phyloP scores from a whole-genome alignment of 1,140 invertebrate species.

The Pomacea maculata region DNA sequence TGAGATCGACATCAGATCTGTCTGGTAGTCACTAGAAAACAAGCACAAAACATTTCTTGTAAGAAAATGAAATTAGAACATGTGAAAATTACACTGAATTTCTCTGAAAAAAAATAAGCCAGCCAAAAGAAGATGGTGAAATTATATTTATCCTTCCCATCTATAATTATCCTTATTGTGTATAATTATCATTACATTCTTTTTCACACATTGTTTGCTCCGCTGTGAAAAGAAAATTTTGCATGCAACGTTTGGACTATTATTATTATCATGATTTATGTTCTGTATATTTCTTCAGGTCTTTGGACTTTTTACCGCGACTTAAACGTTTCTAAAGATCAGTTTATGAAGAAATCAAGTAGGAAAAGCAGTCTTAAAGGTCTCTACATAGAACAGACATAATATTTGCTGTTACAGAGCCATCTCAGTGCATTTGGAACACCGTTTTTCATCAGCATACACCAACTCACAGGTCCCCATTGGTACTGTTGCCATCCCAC shows the following conservation, averaged over 20 bases:
- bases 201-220: not conserved
- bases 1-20: conserved; percentile 9
- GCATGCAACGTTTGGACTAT: no score
- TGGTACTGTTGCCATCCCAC: conserved; percentile 25
- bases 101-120: not conserved
- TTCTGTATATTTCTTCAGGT: no score
- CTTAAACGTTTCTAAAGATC: no score
- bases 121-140: not conserved
- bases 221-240: no score
- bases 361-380: no score
- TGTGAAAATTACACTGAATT: not conserved
- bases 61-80: not conserved
- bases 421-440: not conserved
- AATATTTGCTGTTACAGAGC: no score
- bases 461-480: conserved; percentile 44
- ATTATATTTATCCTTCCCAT: not conserved
- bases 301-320: no score
- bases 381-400: no score
- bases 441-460: not conserved
- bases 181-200: not conserved
- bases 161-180: not conserved
- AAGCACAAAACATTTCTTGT: not conserved
- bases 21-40: conserved; percentile 29
- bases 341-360: no score
- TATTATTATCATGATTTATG: no score